Evolutionary conservation across 2,113 vertebrate species (phyloP).

Genomic region (Cavia aperea): DNA sequence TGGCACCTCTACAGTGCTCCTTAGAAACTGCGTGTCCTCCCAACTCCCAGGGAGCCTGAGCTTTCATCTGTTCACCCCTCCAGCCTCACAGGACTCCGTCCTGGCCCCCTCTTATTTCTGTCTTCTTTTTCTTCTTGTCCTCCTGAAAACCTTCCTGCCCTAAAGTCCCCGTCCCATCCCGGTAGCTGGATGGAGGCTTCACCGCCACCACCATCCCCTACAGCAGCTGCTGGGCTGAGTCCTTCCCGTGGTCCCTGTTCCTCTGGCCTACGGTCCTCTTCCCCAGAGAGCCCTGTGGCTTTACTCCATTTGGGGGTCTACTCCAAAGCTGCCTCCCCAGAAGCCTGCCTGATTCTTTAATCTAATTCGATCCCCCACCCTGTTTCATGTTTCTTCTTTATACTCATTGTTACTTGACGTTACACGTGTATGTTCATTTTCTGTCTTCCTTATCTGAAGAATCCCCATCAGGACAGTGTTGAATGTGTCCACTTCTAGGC

Average conservation of each 20-base stretch:
- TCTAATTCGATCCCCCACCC: neutral
- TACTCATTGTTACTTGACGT: neutral
- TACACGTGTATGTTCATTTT: neutral
- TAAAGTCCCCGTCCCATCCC: neutral
- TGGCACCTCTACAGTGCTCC: neutral
- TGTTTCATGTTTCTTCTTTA: neutral
- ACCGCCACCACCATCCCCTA: too few relatives aligned
- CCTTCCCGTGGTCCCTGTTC: rapidly evolving
- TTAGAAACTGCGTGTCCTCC: neutral
- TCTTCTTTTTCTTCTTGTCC: neutral
- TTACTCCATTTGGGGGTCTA: neutral
- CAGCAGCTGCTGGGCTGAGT: rapidly evolving
- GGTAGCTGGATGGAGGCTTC: neutral
- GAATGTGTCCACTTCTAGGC: neutral
- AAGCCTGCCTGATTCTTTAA: neutral
- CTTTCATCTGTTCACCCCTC: neutral
- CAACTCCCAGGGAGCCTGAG: neutral
- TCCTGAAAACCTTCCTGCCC: neutral
- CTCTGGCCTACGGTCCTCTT: neutral
- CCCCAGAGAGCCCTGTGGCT: neutral
- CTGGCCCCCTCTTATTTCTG: neutral
- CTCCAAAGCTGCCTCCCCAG: neutral
- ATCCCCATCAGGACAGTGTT: neutral
- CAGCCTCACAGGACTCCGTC: neutral
- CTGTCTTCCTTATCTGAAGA: neutral